Evolutionary conservation across 2,797 vertebrate genomes (phyloP), one percentile per base, ranked within the genome.

Genomic region (Hemibagrus guttatus): DNA sequence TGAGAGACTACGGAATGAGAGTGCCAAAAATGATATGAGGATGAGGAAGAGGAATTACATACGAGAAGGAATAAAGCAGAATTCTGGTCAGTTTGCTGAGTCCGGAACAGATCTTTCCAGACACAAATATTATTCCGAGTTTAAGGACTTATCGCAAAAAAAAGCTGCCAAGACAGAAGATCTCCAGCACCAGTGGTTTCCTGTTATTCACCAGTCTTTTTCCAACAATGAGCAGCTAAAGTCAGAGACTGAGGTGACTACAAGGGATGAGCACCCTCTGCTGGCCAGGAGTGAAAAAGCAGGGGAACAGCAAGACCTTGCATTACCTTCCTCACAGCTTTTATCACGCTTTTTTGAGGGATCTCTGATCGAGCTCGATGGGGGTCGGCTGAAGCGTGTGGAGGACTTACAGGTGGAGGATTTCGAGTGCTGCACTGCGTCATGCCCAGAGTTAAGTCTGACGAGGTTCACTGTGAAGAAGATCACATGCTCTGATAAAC

Each of bases 341-440:
- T 91, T 95, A 46, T 93, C 93, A 81, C 94, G 95, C 85, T 96
- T 96, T 49, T 91, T 86, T 72, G 94, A 93, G 0, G 95, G 95
- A 78, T 95, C 95, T 31, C 92, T 96, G 81, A 95, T 96, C 14
- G 95, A 96, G 92, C 94, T 96, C 42, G 89, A 90, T 52, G 94
- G 95, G 0, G 95, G 95, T 4, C 91, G 88, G 52, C 92, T 95
- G 88, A 94, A 94, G 84, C 91, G 89, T 83, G 95, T 96, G 89
- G 95, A 96, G 84, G 94, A 96, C 87, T 90, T 96, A 87, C 93
- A 92, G 90, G 95, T 94, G 0, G 94, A 96, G 88, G 95, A 96
- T 90, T 95, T 96, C 87, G 91, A 95, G 90, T 88, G 92, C 28
- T 94, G 94, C n/a, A 93, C 94, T 0, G 88, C 92, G 54, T 92